Evolutionary conservation across 2,797 vertebrate genomes (phyloP).

Genomic region (Diplodus puntazzo): DNA sequence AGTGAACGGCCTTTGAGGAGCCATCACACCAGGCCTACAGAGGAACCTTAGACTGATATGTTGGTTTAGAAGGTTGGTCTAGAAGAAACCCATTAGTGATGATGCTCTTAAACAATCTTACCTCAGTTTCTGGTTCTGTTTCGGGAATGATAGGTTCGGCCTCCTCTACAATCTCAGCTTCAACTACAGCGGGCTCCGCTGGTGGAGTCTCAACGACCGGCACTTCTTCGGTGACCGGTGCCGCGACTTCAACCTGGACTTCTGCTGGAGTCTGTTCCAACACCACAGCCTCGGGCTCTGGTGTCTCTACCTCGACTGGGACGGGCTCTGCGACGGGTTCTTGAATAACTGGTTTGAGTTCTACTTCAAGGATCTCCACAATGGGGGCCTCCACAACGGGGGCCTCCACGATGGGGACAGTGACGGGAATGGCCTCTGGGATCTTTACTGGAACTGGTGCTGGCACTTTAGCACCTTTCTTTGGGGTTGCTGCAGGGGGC

Average conservation of each 20-base stretch:
- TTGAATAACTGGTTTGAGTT: slow-evolving; percentile 42
- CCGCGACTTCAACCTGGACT: slow-evolving; percentile 38
- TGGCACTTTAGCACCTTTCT: slow-evolving; percentile 44
- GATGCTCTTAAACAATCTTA: slow-evolving; percentile 31
- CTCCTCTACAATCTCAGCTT: slow-evolving; percentile 41
- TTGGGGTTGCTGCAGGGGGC: slow-evolving; percentile 59
- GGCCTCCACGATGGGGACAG: slow-evolving; percentile 25
- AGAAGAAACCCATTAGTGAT: background rate
- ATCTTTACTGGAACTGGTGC: slow-evolving; percentile 43
- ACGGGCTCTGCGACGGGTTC: slow-evolving; percentile 39
- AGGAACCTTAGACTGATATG: background rate
- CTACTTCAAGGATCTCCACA: slow-evolving; percentile 7
- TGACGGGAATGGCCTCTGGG: slow-evolving; percentile 34
- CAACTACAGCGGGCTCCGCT: slow-evolving; percentile 21
- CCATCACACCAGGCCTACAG: background rate
- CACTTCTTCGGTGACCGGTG: slow-evolving; percentile 23
- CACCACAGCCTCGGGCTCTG: slow-evolving; percentile 34
- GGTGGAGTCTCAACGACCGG: slow-evolving; percentile 22
- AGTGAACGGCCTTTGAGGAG: background rate
- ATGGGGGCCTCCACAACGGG: background rate
- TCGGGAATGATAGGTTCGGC: slow-evolving; percentile 49
- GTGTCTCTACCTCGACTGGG: slow-evolving; percentile 23
- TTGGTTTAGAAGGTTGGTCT: background rate
- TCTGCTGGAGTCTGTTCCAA: slow-evolving; percentile 46
- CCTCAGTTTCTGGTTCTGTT: slow-evolving; percentile 60